These are phyloP conservation scores for Drosophila rufa DNA, from an alignment of 1,140 invertebrate genomes.

Conservation along the genomic window DNA sequence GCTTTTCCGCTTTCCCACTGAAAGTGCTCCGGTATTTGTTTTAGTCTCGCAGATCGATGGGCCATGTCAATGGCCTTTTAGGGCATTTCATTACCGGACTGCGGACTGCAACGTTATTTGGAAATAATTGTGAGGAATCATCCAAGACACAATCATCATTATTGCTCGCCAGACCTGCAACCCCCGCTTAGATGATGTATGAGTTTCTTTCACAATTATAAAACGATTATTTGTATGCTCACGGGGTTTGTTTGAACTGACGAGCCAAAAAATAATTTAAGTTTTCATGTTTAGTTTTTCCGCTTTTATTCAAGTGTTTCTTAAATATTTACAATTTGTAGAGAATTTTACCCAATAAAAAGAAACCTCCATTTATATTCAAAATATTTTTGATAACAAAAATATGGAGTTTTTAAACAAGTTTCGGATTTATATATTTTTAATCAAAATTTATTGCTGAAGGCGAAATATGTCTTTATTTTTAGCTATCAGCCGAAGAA, in stretches of 20 bases:
- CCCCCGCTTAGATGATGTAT: constrained; percentile 49
- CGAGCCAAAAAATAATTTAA: constrained; percentile 15
- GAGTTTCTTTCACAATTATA: constrained; percentile 68
- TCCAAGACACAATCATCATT: constrained; percentile 48
- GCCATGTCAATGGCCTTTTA: constrained; percentile 81
- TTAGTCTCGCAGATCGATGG: constrained; percentile 63
- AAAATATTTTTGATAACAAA: too few relatives aligned
- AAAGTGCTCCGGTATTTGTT: constrained; percentile 55
- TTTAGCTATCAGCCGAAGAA: too few relatives aligned
- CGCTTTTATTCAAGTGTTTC: neutral
- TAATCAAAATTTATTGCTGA: too few relatives aligned
- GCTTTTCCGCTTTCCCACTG: constrained; percentile 19
- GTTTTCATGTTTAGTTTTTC: neutral
- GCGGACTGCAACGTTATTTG: constrained; percentile 57
- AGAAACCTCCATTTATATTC: too few relatives aligned
- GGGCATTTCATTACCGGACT: constrained; percentile 70
- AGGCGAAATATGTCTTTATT: too few relatives aligned
- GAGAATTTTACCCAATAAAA: too few relatives aligned
- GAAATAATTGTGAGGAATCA: constrained; percentile 53
- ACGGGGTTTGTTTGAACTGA: constrained; percentile 39
- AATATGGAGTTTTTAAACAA: too few relatives aligned
- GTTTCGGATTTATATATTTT: too few relatives aligned
- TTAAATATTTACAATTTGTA: neutral
- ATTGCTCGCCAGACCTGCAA: constrained; percentile 58
- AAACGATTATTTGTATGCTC: constrained; percentile 58